Base-by-base conservation (phyloP, 2,113 vertebrate genomes). In the Thalassoma bifasciatum region DNA sequence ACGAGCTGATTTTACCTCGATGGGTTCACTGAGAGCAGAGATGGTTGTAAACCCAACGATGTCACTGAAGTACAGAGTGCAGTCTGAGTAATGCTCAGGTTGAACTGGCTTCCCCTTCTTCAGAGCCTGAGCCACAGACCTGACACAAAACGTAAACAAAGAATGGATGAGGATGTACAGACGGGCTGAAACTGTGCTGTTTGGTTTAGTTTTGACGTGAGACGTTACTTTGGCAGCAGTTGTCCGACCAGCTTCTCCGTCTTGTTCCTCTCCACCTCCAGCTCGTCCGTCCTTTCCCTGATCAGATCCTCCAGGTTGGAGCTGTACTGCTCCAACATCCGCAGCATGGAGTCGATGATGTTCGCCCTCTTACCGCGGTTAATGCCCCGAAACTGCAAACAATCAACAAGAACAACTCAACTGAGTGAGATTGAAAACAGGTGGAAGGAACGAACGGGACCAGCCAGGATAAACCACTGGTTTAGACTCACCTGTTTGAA, bases 11-110 rank as follows among this genome's bases (percentile, higher is more conserved):
- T 4, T 2, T 77, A 97, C 96, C 87, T 97, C 96, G 0, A 97
- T 97, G 74, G 96, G 96, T 9, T 97, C 95, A 1, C 96, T 96
- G 76, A 96, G 94, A 72, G 95, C 94, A 0, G 96, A 97, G 82
- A 97, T 97, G 53, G 96, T 97, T 10, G 96, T 97, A 82, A 97
- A 97, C 34, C 96, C 96, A 56, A 97, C 95, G 0, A 97, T 97
- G 88, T 97, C 96, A 1, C 96, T 97, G 87, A 96, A 96, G 82
- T 97, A 97, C 3, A 97, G 93, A 0, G 96, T 96, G 72, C 94
- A 94, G 59, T 95, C 94, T 4, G 95, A 92, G 17, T 96, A 97
- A 65, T 95, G 93, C 62, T 97, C 96, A 0, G 96, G 96, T 16
- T 91, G 87, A 34, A 97, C 95, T 0, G 94, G 86, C 0, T 90